phyloP scores from a whole-genome alignment of 2,888 invertebrate species.

The Lepidochitona cinerea region DNA sequence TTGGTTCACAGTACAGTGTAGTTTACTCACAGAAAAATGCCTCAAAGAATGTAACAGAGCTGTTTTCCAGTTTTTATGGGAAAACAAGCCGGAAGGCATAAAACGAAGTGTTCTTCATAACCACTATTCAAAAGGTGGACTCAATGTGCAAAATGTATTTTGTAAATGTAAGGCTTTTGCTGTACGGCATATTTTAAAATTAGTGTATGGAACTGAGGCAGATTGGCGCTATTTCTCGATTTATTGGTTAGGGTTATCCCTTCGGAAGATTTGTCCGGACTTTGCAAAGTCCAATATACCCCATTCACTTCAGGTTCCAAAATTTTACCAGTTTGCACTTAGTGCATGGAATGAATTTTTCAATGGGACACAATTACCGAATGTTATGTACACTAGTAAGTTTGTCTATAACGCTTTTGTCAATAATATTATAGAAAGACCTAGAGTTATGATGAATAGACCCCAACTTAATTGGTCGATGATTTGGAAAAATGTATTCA shows the following conservation, averaged over 20 bases:
- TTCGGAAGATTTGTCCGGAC: background rate
- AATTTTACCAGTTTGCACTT: background rate
- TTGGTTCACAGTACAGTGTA: background rate
- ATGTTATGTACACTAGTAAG: background rate
- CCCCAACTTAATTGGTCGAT: background rate
- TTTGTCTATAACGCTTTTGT: background rate
- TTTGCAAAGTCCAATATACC: background rate
- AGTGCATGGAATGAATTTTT: background rate
- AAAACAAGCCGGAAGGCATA: background rate
- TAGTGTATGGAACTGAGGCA: background rate
- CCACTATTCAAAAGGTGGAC: background rate
- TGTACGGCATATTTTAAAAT: slow-evolving; percentile 3
- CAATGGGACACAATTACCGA: background rate
- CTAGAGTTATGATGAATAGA: background rate
- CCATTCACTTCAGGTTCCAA: background rate
- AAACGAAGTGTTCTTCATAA: background rate
- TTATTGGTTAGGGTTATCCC: slow-evolving; percentile 4
- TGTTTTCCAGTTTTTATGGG: slow-evolving; percentile 8
- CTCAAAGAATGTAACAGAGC: background rate
- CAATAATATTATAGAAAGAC: background rate
- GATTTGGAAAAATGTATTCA: background rate
- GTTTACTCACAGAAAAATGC: background rate
- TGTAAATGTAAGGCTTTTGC: background rate
- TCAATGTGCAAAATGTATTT: background rate
- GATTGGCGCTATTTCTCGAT: background rate